These are phyloP conservation scores for Cheilosia vernalis DNA, from an alignment of 2,888 invertebrate genomes.

Conservation along the genomic window DNA sequence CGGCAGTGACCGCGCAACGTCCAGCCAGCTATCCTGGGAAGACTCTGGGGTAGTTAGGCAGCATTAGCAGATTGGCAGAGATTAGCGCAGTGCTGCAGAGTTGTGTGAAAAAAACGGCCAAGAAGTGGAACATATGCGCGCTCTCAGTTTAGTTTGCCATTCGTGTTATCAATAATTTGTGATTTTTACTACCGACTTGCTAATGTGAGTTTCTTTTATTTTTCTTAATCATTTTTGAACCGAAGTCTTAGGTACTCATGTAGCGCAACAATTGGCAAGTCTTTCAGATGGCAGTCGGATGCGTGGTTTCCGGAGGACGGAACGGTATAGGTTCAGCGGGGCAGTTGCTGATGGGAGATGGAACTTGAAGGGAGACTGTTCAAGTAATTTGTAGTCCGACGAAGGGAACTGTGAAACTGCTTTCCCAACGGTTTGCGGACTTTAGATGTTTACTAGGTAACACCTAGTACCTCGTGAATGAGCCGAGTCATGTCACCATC, in stretches of 20 bases:
- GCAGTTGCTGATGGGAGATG: too few relatives aligned
- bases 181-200: slow-evolving; percentile 73
- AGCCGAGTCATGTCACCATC: too few relatives aligned
- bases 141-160: slow-evolving; percentile 27
- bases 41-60: slow-evolving; percentile 62
- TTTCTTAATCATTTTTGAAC: slow-evolving; percentile 14
- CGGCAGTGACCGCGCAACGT: slow-evolving; percentile 50
- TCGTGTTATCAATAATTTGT: slow-evolving; percentile 75
- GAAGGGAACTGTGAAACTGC: too few relatives aligned
- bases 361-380: too few relatives aligned
- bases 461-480: too few relatives aligned
- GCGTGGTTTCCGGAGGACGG: too few relatives aligned
- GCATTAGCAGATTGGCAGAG: slow-evolving; percentile 71
- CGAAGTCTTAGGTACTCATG: background rate
- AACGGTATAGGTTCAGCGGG: too few relatives aligned
- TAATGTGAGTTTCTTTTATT: slow-evolving; percentile 64
- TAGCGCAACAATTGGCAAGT: background rate
- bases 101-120: slow-evolving; percentile 57
- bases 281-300: too few relatives aligned
- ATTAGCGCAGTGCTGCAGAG: slow-evolving; percentile 58
- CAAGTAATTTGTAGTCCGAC: too few relatives aligned
- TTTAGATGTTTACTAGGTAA: too few relatives aligned
- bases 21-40: slow-evolving; percentile 61
- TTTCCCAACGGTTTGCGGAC: too few relatives aligned
- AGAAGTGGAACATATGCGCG: slow-evolving; percentile 57